Evolutionary conservation across 2,888 invertebrate species (phyloP), one percentile per base, ranked within the genome.

Genomic region (Seladonia tumulorum): DNA sequence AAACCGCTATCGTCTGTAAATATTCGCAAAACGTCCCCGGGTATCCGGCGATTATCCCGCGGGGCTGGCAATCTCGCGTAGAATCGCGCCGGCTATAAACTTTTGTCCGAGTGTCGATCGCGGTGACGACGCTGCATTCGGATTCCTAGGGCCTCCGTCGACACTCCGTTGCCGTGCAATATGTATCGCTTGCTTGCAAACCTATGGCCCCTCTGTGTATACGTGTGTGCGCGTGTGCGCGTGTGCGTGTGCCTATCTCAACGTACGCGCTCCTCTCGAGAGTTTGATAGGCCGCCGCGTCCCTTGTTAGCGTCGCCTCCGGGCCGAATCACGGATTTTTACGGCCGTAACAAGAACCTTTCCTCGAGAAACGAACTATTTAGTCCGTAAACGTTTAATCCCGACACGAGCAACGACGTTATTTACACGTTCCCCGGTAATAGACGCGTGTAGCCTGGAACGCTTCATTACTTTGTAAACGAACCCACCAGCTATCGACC

Each of bases 1-100:
- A 89, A 89, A 81, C 75, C 66, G 25, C 82, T 74, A 80, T 89
- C 76, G n/a, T 68, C 79, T 72, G 75, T 78, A 86, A 82, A 87
- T 82, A 80, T 80, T 78, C 87, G 35, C 63, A 71, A 42, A 72
- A 77, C 82, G 79, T 82, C 66, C 75, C 12, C 49, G 47, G 16
- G 25, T 45, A 45, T 42, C 42, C 42, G 66, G 39, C 76, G 83
- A 85, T 89, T 82, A 89, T 53, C 39, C 53, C 70, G 70, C 39
- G 66, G 39, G 16, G n/a, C n/a, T 29, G 63, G 39, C 45, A n/a
- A 68, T 57, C 60, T 39, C 25, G n/a, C 63, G 68, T 14, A 71
- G 42, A 53, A 8, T 18, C 60, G 57, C 14, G 18, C 16, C 16
- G 53, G 76, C 72, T 35, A 76, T 81, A 84, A 89, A 88, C 42